Evolutionary conservation across 53 echinoderm and acorn worm species (phyloP), one percentile per base, ranked within the genome.

Genomic region (Henricia sp.): DNA sequence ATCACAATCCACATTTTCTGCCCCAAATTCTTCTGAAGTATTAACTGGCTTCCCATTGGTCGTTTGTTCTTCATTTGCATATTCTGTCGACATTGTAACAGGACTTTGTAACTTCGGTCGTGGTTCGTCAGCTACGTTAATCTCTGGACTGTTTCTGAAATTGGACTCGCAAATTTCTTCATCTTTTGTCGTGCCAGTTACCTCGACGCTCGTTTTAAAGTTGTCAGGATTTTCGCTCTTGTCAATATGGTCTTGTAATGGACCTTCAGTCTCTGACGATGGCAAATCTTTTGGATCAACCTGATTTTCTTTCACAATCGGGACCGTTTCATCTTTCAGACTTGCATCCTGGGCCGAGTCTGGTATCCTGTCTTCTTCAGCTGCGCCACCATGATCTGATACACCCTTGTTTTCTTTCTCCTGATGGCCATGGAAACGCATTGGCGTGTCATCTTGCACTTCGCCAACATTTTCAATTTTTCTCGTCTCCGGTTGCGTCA

Each of bases 291-390:
- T 26, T 4, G 63, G 33, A 42, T 62, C 10, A 10, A 43, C 29
- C 9, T 10, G 23, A 57, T 77, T 77, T 60, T 29, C 77, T 60
- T 46, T 26, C 23, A 62, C 77, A 28, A 77, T 44, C 8, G 29
- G 28, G 24, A 60, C 77, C 77, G 44, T 59, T 28, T 77, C 77
- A 27, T 80, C 77, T 14, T 60, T 50, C 1, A 33, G 64, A 64
- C 14, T 43, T 29, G 12, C 6, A 40, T 76, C 57, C 17, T 27
- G 10, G 42, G 13, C n/a, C 10, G 20, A 17, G 25, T 57, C 27
- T 25, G 41, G 4, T 34, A 24, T 13, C n/a, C 25, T 43, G 25
- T 64, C 13, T 46, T 29, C 20, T 46, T 5, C 9, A 9, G 12
- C 12, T 14, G 32, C 17, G 16, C 32, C 16, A 2, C 4, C 80